Base-by-base conservation (phyloP, 37 sponge, comb jelly and placozoan species). In the Lycopodina hypogea region DNA sequence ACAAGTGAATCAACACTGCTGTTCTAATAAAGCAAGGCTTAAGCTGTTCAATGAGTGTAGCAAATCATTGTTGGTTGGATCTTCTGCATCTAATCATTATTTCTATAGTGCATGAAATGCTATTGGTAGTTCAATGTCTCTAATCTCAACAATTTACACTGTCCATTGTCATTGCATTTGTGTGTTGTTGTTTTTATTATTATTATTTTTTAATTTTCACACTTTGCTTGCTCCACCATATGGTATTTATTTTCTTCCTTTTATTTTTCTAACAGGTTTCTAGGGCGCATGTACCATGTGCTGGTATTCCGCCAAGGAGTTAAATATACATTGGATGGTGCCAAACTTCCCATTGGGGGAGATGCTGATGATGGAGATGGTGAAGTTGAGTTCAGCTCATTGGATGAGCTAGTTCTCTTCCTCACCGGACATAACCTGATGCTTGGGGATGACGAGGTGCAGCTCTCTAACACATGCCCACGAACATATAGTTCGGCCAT, bases 331-430 rank as follows among this genome's bases (percentile, higher is more conserved):
- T 51, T 87, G 36, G 87, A 87, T 61, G 76, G 42, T 50, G 68
- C 77, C 30, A 72, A 64, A 41, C 18, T 7, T 19, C 39, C 18
- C 14, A 36, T 2, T 23, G 76, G 38, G 74, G 55, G n/a, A 7
- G 24, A 2, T 19, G 37, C n/a, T 32, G 58, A 56, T 23, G 72
- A 38, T 3, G 42, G 45, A 22, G 56, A 26, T 2, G 63, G 28
- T 30, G 59, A 28, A 23, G 63, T 61, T 24, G 11, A 26, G 9
- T 87, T 87, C 24, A 56, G 14, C 52, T 68, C 75, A 12, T 63
- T 87, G 23, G 87, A 87, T 53, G 87, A 87, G 19, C 72, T 87
- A 22, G 81, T 79, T 28, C 38, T 71, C 35, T 87, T 81, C 41
- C 59, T 79, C 37, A 77, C 76, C 22, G 65, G 79, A 33, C 87